A percentile compares a stretch with the other conserved stretches of the same genome.
Conservation (phyloP, 2,113 vertebrate genomes). For the Ptilorrhoa leucosticta region DNA sequence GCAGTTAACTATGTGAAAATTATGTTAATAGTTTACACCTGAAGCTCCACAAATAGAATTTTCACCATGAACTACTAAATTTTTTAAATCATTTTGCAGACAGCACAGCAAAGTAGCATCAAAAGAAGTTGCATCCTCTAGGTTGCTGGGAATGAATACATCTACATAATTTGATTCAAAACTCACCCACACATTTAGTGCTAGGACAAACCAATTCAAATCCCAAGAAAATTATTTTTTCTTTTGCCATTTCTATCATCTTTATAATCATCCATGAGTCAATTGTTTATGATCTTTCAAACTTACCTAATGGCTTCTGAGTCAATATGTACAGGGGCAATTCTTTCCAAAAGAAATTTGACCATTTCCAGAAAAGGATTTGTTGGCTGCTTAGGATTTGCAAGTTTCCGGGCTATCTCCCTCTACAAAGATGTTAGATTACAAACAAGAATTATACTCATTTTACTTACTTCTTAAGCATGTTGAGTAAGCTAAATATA, state of each 20-base stretch:
- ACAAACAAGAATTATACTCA: not conserved
- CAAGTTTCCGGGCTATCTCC: slow-evolving; percentile 96
- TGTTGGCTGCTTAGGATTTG: slow-evolving; percentile 97
- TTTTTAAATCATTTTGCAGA: not conserved
- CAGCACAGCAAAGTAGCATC: not conserved
- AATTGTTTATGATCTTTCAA: not conserved
- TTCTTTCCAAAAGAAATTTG: slow-evolving; percentile 97
- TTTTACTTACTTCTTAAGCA: not conserved
- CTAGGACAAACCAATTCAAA: not conserved
- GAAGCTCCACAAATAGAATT: not conserved
- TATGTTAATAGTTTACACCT: not conserved
- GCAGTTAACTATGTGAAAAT: not conserved
- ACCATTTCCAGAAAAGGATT: slow-evolving; percentile 99
- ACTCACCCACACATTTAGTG: not conserved
- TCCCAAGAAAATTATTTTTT: not conserved
- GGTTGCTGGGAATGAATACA: not conserved
- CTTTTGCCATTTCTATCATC: not conserved
- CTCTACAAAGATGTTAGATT: slow-evolving; percentile 75
- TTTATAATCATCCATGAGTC: not conserved
- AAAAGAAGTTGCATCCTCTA: not conserved
- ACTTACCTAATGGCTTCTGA: slow-evolving; percentile 97
- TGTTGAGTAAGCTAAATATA: not conserved
- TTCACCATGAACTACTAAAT: not conserved
- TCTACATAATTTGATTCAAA: not conserved
- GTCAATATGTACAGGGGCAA: slow-evolving; percentile 98